Evolutionary conservation across 53 echinoderm and acorn worm species (phyloP).

Genomic region (Patiria pectinifera): DNA sequence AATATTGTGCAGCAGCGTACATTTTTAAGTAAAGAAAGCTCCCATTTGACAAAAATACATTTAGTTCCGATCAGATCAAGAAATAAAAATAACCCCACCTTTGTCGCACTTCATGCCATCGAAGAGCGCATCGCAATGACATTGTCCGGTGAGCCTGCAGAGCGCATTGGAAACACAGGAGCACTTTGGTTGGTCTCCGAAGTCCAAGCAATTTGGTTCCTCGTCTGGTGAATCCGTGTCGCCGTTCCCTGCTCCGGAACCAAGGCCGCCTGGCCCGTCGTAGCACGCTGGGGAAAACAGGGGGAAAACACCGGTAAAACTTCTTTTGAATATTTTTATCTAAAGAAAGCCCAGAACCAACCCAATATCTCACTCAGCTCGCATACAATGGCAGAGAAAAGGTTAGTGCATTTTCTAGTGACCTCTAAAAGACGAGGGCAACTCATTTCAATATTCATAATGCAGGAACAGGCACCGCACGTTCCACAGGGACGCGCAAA

Average conservation of each 20-base stretch:
- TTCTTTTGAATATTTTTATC: no score
- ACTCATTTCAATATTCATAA: no score
- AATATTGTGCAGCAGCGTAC: no score
- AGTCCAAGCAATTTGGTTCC: constrained; percentile 21
- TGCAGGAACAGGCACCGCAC: no score
- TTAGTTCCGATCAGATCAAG: background rate
- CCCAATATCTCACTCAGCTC: no score
- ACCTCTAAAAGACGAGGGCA: no score
- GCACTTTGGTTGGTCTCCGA: background rate
- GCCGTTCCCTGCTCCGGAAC: constrained; percentile 44
- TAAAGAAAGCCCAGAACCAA: no score
- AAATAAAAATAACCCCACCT: background rate
- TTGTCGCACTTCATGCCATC: constrained; percentile 39
- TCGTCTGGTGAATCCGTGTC: constrained; percentile 48
- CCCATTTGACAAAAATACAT: no score
- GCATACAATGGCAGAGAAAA: no score
- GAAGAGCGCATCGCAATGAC: constrained; percentile 5
- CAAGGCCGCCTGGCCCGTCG: background rate
- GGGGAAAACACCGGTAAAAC: background rate
- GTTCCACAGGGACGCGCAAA: no score
- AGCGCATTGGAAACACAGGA: constrained; percentile 26
- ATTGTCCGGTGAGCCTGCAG: background rate
- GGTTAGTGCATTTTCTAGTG: no score
- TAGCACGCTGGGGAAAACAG: constrained; percentile 29
- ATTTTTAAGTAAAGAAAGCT: no score